Percentiles rank a stretch among this genome's conserved stretches.
Conservation (phyloP, 2,797 vertebrate genomes). For the Xiphophorus birchmanni region DNA sequence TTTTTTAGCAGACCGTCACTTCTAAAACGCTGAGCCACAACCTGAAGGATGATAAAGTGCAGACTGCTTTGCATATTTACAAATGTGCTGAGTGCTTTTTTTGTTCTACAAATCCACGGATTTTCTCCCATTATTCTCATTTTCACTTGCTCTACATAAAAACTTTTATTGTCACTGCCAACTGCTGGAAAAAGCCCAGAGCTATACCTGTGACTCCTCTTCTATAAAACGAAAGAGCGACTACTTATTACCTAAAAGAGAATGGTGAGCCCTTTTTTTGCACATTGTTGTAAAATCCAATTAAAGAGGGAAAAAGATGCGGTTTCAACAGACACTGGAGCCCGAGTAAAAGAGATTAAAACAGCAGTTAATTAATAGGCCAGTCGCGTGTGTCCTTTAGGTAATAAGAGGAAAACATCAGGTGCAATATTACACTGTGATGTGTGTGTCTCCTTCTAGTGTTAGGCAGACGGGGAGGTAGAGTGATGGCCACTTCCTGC, state of each 20-base stretch:
- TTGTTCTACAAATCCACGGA: not conserved
- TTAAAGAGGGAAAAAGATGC: conserved; percentile 1
- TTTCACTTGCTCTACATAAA: not conserved
- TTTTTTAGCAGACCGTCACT: not conserved
- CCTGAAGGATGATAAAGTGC: not conserved
- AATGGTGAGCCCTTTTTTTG: not conserved
- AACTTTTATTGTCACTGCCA: not conserved
- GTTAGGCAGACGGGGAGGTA: conserved; percentile 33
- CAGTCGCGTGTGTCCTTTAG: conserved; percentile 14
- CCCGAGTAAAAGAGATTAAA: not conserved
- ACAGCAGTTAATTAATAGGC: conserved; percentile 7
- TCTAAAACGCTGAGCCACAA: not conserved
- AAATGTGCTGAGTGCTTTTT: not conserved
- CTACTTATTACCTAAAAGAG: not conserved
- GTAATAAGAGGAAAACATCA: conserved; percentile 40
- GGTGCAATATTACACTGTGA: conserved; percentile 43
- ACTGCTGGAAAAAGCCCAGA: not conserved
- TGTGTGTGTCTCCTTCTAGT: conserved; percentile 41
- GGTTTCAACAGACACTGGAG: not conserved
- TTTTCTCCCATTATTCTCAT: not conserved
- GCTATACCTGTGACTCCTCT: not conserved
- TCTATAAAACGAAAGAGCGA: not conserved
- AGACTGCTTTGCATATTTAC: not conserved
- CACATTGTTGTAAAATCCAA: not conserved
- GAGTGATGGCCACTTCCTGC: conserved; percentile 30